Evolutionary conservation across 2,113 vertebrate genomes (phyloP).

Genomic region (Dasyornis broadbenti): DNA sequence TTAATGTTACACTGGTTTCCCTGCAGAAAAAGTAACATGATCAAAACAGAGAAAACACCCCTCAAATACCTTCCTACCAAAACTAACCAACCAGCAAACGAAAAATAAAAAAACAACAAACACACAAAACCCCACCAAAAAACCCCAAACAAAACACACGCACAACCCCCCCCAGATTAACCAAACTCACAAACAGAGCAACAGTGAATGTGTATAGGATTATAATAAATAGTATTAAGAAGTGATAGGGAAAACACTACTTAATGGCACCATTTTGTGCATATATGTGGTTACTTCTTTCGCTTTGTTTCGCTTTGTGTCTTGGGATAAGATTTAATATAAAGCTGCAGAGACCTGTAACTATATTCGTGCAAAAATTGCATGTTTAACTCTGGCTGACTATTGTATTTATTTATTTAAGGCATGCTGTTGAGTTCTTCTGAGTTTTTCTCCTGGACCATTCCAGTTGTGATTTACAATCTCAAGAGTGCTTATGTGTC

Average conservation of each 20-base stretch:
- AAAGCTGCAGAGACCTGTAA: not conserved
- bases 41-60: not conserved
- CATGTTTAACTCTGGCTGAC: not conserved
- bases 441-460: not conserved
- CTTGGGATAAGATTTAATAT: not conserved
- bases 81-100: not conserved
- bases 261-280: not conserved
- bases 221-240: not conserved
- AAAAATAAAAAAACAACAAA: not conserved
- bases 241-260: not conserved
- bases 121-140: not conserved
- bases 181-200: not conserved
- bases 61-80: fast-evolving
- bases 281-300: not conserved
- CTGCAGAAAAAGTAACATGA: not conserved
- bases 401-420: not conserved
- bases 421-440: not conserved
- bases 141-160: no score
- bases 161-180: fast-evolving
- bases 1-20: not conserved
- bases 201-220: not conserved
- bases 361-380: not conserved
- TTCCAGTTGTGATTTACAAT: not conserved
- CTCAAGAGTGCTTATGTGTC: not conserved
- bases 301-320: not conserved